phyloP scores from a whole-genome alignment of 2,113 vertebrate genomes.

The Neogale vison region DNA sequence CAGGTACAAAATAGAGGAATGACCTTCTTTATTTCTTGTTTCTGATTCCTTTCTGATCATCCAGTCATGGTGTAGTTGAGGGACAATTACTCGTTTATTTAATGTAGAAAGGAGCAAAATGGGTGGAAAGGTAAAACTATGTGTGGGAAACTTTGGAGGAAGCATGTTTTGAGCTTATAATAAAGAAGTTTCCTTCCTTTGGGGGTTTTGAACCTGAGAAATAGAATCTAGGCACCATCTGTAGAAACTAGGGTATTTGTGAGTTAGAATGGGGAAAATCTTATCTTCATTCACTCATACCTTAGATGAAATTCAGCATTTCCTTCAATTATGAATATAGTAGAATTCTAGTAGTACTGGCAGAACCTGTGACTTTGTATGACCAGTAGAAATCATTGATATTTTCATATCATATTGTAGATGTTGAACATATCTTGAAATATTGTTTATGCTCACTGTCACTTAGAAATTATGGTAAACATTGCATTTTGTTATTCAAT shows the following conservation, averaged over 20 bases:
- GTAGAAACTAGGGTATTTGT: background rate
- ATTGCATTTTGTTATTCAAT: background rate
- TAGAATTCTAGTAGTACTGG: background rate
- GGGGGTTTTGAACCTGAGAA: background rate
- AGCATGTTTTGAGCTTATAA: background rate
- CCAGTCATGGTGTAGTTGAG: background rate
- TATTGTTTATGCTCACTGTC: background rate
- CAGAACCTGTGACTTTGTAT: background rate
- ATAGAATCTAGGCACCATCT: background rate
- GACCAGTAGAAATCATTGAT: background rate
- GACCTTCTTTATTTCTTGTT: conserved; percentile 21
- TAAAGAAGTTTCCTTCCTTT: background rate
- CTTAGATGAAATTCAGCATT: background rate
- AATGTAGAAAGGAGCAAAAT: background rate
- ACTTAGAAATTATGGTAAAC: background rate
- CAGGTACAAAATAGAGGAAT: conserved; percentile 3
- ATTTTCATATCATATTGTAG: background rate
- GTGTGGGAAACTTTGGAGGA: background rate
- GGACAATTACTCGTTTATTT: background rate
- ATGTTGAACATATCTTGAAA: conserved; percentile 23
- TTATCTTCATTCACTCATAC: background rate
- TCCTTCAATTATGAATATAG: background rate
- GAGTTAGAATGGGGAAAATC: background rate
- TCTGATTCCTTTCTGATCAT: background rate
- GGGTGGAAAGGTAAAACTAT: background rate